Conservation (phyloP, 1,140 invertebrate species). For the Coenobita brevimanus region DNA sequence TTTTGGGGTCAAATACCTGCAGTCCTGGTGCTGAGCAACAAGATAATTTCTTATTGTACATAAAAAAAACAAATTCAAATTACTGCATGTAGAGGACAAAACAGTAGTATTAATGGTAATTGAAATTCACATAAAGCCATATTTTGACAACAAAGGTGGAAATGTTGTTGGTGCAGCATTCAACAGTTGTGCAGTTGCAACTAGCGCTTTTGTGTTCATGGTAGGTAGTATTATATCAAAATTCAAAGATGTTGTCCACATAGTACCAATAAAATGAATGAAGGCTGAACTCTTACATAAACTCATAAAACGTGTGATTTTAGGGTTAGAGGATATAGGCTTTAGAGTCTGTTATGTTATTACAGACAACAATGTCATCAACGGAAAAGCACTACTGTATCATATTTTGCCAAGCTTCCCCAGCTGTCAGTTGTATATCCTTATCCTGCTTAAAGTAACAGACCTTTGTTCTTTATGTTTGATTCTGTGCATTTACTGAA, state of each 20-base stretch:
- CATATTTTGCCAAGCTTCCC: slow-evolving; percentile 4
- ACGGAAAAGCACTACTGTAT: slow-evolving; percentile 28
- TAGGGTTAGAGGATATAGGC: not conserved
- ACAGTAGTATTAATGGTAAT: slow-evolving; percentile 61
- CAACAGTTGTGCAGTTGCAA: slow-evolving; percentile 53
- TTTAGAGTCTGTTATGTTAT: slow-evolving; percentile 7
- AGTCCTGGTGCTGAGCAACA: slow-evolving; percentile 17
- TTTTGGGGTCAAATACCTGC: not conserved
- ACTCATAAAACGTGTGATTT: no score
- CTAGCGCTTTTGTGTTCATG: slow-evolving; percentile 67
- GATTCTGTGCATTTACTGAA: no score
- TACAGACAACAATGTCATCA: slow-evolving; percentile 29
- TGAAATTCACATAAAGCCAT: slow-evolving; percentile 68
- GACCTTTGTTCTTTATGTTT: slow-evolving; percentile 5
- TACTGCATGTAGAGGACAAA: not conserved
- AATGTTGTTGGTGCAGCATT: slow-evolving; percentile 60
- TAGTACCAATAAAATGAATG: slow-evolving; percentile 47
- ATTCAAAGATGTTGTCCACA: slow-evolving; percentile 59
- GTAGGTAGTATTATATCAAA: slow-evolving; percentile 62
- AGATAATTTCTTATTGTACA: not conserved
- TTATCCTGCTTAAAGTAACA: not conserved
- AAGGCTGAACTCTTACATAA: no score
- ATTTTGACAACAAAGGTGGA: slow-evolving; percentile 65
- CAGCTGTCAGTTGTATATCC: slow-evolving; percentile 17
- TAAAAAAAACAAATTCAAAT: slow-evolving; percentile 21